Conservation (phyloP, 1,140 invertebrate genomes). For the Pentalonia nigronervosa region DNA sequence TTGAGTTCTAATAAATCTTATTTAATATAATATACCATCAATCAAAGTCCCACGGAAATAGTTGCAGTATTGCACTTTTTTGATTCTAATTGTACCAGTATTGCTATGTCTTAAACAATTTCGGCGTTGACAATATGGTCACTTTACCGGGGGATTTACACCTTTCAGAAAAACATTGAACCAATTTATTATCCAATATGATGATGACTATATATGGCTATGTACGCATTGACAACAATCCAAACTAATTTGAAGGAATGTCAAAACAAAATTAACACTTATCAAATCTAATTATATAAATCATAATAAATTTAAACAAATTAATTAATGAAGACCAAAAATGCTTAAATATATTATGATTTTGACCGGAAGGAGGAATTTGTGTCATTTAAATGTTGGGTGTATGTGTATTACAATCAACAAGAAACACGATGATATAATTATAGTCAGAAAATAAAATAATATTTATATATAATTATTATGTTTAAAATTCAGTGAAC, state of each 20-base stretch:
- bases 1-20: neutral
- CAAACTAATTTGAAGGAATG: neutral
- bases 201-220: too few relatives aligned
- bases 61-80: neutral
- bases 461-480: neutral
- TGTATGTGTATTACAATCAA: neutral
- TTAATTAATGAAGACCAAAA: neutral
- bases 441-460: neutral
- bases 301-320: neutral
- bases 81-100: neutral
- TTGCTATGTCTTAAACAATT: neutral
- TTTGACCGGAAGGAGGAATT: neutral
- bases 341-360: neutral
- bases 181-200: neutral
- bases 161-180: neutral
- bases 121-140: neutral
- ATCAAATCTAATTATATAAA: neutral
- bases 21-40: neutral
- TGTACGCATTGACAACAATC: neutral
- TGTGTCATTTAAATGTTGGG: neutral
- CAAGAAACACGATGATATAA: neutral
- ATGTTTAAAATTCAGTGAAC: neutral
- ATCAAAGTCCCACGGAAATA: neutral
- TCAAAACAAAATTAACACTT: neutral
- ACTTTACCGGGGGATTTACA: neutral